Base-by-base conservation (phyloP, 2,888 invertebrate genomes). In the Ypsolopha scabrella region DNA sequence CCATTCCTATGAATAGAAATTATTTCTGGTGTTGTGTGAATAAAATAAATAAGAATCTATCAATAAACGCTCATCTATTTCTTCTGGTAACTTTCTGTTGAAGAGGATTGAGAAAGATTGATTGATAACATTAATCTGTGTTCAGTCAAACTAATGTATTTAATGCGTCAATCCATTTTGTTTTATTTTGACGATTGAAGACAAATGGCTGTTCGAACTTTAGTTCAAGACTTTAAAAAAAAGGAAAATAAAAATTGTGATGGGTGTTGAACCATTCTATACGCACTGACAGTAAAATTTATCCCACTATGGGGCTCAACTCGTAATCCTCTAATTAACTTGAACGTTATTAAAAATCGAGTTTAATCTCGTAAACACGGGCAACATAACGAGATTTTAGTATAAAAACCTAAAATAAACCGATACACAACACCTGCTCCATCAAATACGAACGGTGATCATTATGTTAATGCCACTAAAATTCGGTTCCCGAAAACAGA, bases 391-490 rank as follows among this genome's bases (percentile, higher is more conserved):
- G 75, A 80, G 80, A 81, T 80, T 80, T 82, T 75, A 76, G 75
- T 73, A 77, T 80, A 82, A 82, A 81, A 83, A 79, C 78, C 64
- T 77, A 80, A 80, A 81, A 82, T 80, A 76, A 80, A 78, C 80
- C 74, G 77, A 82, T 80, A 80, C 69, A 71, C 75, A 66, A 80
- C 85, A 86, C 85, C 85, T 86, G 85, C 81, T 81, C 72, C 74
- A 77, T 80, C 80, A 79, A 80, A 81, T 75, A 70, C 75, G 72
- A 69, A 24, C 24, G 75, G 71, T 72, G 72, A 77, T 80, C 78
- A 80, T 83, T 81, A 83, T 80, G 82, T 70, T 83, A 83, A 83
- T 85, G 72, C 70, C 68, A 61, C 68, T 74, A 63, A 63, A 57
- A 59, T 55, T 53, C 44, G 45, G 52, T 51, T 52, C 54, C 51